Base-by-base conservation (phyloP, 2,113 vertebrate genomes). In the Tiliqua scincoides region DNA sequence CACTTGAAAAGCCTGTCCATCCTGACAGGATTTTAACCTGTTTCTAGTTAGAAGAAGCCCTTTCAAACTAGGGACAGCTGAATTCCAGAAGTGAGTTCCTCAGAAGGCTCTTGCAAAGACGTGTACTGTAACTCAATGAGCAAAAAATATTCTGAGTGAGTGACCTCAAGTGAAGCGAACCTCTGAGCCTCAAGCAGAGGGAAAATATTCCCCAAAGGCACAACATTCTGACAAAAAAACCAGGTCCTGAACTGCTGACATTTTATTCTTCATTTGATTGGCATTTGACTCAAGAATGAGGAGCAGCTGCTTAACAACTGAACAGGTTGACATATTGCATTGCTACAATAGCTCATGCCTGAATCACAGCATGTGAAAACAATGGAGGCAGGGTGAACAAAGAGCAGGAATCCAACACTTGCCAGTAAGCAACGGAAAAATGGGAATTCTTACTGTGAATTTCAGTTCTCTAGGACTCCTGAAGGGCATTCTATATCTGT, bases 291-390 rank as follows among this genome's bases (percentile, higher is more conserved):
- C 37, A 86, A 79, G 57, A 48, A 18, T 59, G 54, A 79, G 40
- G 70, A 37, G 17, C 67, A 72, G 54, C 76, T 73, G 84, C 67
- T 35, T 80, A 86, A 77, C 67, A 86, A 63, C 84, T 79, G 43
- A 12, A 80, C 43, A 43, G 57, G 21, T 57, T 80, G 35, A 52
- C n/a, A 79, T 25, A 71, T 18, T 79, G 68, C 77, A 79, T 72
- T 62, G 67, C 54, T 79, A 27, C 43, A 43, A 3, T 30, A 59
- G 52, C 37, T 78, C 48, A 37, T 57, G n/a, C 35, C 67, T 52
- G 65, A 67, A 79, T 35, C 25, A 68, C 17, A 70, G 21, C 18
- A 15, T 78, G 17, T 52, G 25, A 84, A n/a, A 70, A 40, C 32
- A n/a, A 70, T 35, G 43, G 10, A 12, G 65, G 23, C n/a, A 85